These are phyloP conservation scores for Syrmaticus mikado DNA, from an alignment of 2,113 vertebrate species.

Conservation along the genomic window DNA sequence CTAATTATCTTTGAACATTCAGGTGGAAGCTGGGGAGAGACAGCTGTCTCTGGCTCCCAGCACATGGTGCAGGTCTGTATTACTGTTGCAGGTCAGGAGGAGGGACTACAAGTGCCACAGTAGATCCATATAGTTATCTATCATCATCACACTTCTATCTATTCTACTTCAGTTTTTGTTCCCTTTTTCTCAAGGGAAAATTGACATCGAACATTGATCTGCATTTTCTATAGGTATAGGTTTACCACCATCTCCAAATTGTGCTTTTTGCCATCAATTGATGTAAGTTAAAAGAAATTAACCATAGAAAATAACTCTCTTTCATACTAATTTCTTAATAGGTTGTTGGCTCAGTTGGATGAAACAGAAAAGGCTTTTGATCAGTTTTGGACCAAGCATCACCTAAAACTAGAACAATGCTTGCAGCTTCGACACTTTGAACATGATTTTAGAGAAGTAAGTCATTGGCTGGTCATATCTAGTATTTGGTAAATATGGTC, in stretches of 20 bases:
- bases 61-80: background rate
- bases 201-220: background rate
- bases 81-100: background rate
- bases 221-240: background rate
- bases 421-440: slow-evolving; percentile 95
- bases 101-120: background rate
- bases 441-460: slow-evolving; percentile 92
- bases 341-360: slow-evolving; percentile 90
- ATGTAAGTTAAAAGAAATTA: background rate
- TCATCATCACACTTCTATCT: background rate
- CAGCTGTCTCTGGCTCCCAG: background rate
- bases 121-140: background rate
- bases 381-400: slow-evolving; percentile 92
- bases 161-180: background rate
- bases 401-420: slow-evolving; percentile 91
- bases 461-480: background rate
- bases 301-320: background rate
- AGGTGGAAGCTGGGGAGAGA: background rate
- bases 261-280: background rate
- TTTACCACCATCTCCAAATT: background rate
- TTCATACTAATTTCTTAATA: slow-evolving; percentile 69
- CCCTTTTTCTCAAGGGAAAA: background rate
- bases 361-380: slow-evolving; percentile 94
- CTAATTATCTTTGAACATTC: background rate
- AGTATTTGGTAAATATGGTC: background rate